Conservation (phyloP, 2,888 invertebrate species). For the Tetragonisca angustula region DNA sequence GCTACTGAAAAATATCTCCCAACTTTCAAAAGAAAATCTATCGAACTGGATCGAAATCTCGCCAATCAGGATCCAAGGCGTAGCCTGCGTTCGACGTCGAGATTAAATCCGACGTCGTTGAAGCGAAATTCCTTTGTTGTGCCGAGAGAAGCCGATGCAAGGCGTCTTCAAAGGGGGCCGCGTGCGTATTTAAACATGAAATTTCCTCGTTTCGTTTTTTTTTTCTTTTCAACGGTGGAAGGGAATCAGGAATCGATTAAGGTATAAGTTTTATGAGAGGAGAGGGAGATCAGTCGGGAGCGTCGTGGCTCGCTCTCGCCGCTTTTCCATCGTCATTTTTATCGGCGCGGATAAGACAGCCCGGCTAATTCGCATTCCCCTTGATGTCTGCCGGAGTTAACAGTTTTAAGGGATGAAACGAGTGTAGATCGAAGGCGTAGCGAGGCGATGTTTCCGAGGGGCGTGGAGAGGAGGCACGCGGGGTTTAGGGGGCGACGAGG, state of each 20-base stretch:
- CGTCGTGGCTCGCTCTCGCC: slow-evolving; percentile 35
- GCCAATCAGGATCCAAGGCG: neutral
- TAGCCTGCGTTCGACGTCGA: neutral
- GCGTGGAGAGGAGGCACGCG: slow-evolving; percentile 42
- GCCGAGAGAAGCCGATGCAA: slow-evolving; percentile 4
- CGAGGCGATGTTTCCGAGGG: slow-evolving; percentile 54
- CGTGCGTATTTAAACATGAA: slow-evolving; percentile 59
- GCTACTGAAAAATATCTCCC: too few relatives aligned
- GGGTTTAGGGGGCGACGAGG: slow-evolving; percentile 56
- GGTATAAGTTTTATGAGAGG: slow-evolving; percentile 60
- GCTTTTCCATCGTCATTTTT: slow-evolving; percentile 73
- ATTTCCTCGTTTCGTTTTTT: slow-evolving; percentile 15
- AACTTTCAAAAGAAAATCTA: too few relatives aligned
- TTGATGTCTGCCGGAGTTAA: slow-evolving; percentile 83
- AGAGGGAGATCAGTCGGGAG: slow-evolving; percentile 3
- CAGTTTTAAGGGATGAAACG: slow-evolving; percentile 83
- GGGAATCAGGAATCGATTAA: slow-evolving; percentile 66
- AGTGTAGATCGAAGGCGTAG: slow-evolving; percentile 77
- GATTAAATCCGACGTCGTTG: slow-evolving; percentile 28
- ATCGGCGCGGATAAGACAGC: slow-evolving; percentile 77
- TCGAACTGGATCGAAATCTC: neutral
- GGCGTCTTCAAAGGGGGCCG: slow-evolving; percentile 40
- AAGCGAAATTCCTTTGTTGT: slow-evolving; percentile 44
- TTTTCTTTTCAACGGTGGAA: slow-evolving; percentile 44
- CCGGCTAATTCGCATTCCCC: slow-evolving; percentile 83